Evolutionary conservation across 2,888 invertebrate species (phyloP).

Genomic region (Clanis bilineata): DNA sequence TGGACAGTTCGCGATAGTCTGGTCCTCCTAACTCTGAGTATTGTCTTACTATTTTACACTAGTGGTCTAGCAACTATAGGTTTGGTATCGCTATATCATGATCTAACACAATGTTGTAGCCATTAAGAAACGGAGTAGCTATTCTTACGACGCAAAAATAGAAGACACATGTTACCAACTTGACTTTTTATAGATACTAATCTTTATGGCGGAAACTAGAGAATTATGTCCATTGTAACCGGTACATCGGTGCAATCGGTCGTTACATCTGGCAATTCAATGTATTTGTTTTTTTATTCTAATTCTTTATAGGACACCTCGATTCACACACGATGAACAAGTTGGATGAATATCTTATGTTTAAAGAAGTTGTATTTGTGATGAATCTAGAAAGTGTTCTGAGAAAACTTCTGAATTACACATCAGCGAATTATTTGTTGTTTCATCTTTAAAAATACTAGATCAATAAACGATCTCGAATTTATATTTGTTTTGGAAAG

Average conservation of each 20-base stretch:
- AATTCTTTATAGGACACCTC: background rate
- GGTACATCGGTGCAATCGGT: constrained; percentile 6
- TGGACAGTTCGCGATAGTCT: no score
- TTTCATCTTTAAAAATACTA: background rate
- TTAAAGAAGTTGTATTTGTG: background rate
- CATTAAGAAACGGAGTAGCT: background rate
- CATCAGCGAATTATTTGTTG: no score
- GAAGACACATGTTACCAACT: background rate
- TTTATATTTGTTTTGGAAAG: background rate
- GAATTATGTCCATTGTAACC: constrained; percentile 6
- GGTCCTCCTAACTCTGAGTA: no score
- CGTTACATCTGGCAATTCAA: background rate
- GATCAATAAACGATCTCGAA: background rate
- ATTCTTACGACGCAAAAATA: background rate
- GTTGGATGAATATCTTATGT: constrained; percentile 3
- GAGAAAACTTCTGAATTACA: constrained; percentile 3
- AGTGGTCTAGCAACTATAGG: background rate
- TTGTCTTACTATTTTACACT: no score
- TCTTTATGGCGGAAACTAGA: constrained; percentile 11
- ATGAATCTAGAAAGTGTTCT: constrained; percentile 2
- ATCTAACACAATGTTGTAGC: background rate
- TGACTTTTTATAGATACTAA: constrained; percentile 3
- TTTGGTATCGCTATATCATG: background rate
- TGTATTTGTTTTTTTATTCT: constrained; percentile 5
- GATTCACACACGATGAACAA: background rate